Base-by-base conservation (phyloP, 2,797 vertebrate species). In the Sternotherus odoratus region DNA sequence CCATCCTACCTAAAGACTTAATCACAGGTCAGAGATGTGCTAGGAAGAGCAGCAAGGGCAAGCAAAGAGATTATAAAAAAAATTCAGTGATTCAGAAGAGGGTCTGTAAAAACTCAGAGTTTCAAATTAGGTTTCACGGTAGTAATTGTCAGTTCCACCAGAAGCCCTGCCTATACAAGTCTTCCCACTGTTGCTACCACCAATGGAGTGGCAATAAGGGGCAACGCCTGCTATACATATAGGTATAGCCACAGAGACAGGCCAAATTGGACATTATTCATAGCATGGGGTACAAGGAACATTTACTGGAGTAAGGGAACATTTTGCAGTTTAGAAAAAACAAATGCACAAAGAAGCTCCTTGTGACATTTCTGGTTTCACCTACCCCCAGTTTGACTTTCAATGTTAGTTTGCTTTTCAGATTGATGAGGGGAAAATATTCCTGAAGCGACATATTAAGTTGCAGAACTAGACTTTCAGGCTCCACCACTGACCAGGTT, bases 401-500 rank as follows among this genome's bases (percentile, higher is more conserved):
- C 51, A 77, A 21, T 86, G 86, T 90, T 60, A 30, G 56, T 84
- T 36, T 50, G 81, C 30, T 54, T 89, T 77, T 80, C 54, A 84
- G 54, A 86, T 23, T 43, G 66, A 63, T 74, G 53, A 33, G 79
- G 30, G 6, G 53, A 54, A 66, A 83, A 77, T 77, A 81, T 87
- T 93, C 85, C 85, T 77, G 77, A 69, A 81, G 88, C 56, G 4
- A 81, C 81, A 72, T 57, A 75, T 60, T 82, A 74, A 94, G 79
- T 50, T 13, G 23, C 57, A 78, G 82, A 46, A 90, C 30, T 36
- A 92, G 83, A 84, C 13, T 92, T 94, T 10, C 83, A 43, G 89
- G 84, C 69, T 66, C 56, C 69, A 69, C 51, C 36, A 63, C 17
- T 80, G 81, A 93, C 81, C 84, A 84, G 88, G 85, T 90, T 93